Percentiles rank a stretch among this genome's conserved stretches.
These are phyloP conservation scores for Drosophila saltans DNA, from an alignment of 1,140 invertebrate genomes.

Conservation along the genomic window DNA sequence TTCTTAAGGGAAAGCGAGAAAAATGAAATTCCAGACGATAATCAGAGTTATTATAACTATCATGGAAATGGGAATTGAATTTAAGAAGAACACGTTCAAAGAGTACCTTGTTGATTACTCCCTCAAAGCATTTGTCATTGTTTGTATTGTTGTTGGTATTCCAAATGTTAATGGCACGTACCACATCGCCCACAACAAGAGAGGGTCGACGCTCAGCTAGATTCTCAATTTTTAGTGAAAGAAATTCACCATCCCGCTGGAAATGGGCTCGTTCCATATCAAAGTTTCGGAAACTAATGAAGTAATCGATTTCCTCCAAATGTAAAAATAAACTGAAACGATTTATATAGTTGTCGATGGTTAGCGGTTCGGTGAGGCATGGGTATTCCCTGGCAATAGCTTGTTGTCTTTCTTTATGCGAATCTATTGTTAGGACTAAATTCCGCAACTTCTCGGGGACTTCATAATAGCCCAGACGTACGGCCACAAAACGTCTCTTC, in stretches of 20 bases:
- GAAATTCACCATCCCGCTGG: constrained; percentile 86
- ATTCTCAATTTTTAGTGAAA: constrained; percentile 90
- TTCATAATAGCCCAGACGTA: constrained; percentile 84
- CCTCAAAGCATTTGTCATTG: constrained; percentile 86
- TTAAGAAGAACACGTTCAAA: constrained; percentile 88
- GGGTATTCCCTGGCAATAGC: constrained; percentile 83
- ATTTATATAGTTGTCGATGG: constrained; percentile 85
- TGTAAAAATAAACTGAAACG: constrained; percentile 89
- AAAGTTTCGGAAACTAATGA: constrained; percentile 88
- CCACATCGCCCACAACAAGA: constrained; percentile 90
- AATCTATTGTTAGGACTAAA: constrained; percentile 82
- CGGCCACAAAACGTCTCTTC: constrained; percentile 76
- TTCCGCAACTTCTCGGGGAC: constrained; percentile 86
- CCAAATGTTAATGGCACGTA: constrained; percentile 85
- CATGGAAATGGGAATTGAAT: constrained; percentile 89
- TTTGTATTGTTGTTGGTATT: constrained; percentile 9
- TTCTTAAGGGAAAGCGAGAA: constrained; percentile 85
- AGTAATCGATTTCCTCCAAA: constrained; percentile 90
- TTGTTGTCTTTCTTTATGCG: constrained; percentile 72
- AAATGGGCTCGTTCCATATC: constrained; percentile 88
- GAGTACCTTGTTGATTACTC: constrained; percentile 90
- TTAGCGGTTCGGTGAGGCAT: constrained; percentile 84
- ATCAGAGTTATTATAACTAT: constrained; percentile 87
- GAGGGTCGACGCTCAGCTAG: constrained; percentile 93
- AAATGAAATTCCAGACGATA: constrained; percentile 87